Percentiles rank a stretch among this genome's conserved stretches.
These are phyloP conservation scores for Chitala chitala DNA, from an alignment of 2,113 vertebrate genomes.

Conservation along the genomic window DNA sequence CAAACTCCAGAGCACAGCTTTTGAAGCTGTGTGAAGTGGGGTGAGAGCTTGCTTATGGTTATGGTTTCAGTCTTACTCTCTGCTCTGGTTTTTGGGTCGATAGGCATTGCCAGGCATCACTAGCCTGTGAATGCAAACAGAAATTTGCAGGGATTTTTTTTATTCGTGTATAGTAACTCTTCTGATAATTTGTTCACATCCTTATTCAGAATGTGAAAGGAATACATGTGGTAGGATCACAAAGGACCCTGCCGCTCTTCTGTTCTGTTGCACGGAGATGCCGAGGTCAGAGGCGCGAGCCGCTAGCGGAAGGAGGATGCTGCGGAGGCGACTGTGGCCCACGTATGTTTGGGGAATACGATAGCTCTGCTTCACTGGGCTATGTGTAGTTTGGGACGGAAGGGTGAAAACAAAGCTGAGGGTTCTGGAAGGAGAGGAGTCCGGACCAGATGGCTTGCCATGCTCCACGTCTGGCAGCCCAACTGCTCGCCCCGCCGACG, in stretches of 20 bases:
- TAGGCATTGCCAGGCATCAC: too few species aligned
- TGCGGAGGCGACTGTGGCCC: constrained; percentile 14
- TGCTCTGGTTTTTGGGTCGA: too few species aligned
- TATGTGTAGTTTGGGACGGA: constrained; percentile 32
- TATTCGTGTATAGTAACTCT: too few species aligned
- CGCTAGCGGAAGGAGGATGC: constrained; percentile 2
- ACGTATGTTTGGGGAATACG: constrained; percentile 28
- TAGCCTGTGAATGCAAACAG: too few species aligned
- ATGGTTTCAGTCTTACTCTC: too few species aligned
- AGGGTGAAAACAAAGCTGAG: constrained; percentile 40
- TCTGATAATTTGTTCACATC: too few species aligned
- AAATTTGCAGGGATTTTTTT: too few species aligned
- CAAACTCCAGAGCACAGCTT: too few species aligned
- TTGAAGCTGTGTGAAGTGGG: too few species aligned
- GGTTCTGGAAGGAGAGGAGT: constrained; percentile 33
- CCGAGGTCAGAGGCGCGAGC: neutral
- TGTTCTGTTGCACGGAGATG: neutral
- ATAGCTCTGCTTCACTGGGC: constrained; percentile 29
- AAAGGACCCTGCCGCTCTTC: neutral
- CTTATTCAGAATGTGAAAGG: too few species aligned
- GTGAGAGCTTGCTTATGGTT: too few species aligned
- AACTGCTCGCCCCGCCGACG: too few species aligned
- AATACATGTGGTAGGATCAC: neutral
- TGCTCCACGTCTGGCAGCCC: constrained; percentile 46
- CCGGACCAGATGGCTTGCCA: constrained; percentile 41